Evolutionary conservation across 1,140 invertebrate species (phyloP).

Genomic region (Meteorus sp.): DNA sequence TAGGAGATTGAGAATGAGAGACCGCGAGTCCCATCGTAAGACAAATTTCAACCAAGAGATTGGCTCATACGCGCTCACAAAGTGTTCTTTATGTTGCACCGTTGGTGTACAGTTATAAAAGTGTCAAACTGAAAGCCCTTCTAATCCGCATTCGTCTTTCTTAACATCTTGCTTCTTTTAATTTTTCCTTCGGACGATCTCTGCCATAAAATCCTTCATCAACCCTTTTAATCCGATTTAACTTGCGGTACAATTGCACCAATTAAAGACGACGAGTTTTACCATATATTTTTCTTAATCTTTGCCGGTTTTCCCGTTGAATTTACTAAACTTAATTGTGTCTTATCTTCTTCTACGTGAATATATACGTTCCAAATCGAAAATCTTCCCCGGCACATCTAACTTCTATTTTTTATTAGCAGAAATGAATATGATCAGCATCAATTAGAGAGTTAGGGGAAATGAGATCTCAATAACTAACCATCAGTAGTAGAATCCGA

Average conservation of each 20-base stretch:
- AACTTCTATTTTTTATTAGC: no score
- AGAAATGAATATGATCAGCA: no score
- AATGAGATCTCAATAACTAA: slow-evolving; percentile 39
- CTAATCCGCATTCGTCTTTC: not conserved
- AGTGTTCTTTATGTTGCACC: slow-evolving; percentile 36
- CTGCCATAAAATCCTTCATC: not conserved
- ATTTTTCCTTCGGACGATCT: not conserved
- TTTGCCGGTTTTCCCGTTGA: not conserved
- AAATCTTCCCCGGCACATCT: no score
- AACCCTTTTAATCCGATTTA: slow-evolving; percentile 19
- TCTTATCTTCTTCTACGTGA: no score
- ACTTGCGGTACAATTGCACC: slow-evolving; percentile 17
- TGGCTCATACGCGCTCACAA: slow-evolving; percentile 1
- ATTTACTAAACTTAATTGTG: no score
- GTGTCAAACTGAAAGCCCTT: not conserved
- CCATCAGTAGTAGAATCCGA: slow-evolving; percentile 79
- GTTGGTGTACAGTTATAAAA: not conserved
- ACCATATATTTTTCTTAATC: no score
- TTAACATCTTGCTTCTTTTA: slow-evolving; percentile 1
- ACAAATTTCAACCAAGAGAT: slow-evolving; percentile 5
- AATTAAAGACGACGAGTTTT: no score
- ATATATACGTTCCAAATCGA: no score
- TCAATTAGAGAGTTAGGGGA: not conserved
- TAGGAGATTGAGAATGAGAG: not conserved
- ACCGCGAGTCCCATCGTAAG: not conserved